Evolutionary conservation across 2,113 vertebrate species (phyloP).

Genomic region (Castor canadensis): DNA sequence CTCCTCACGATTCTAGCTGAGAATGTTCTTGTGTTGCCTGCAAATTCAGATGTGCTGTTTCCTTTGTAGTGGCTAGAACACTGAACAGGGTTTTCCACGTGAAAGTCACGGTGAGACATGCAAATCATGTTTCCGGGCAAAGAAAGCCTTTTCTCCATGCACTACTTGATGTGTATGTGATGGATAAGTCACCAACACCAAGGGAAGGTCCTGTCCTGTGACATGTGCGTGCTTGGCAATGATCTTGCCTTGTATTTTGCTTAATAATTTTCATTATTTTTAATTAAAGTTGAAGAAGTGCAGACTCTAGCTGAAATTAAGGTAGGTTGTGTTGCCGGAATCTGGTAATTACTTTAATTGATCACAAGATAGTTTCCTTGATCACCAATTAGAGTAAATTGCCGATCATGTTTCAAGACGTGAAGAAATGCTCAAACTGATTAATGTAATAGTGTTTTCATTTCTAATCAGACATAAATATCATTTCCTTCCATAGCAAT

Average conservation of each 20-base stretch:
- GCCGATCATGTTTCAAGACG: slow-evolving; percentile 96
- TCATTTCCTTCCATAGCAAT: slow-evolving; percentile 92
- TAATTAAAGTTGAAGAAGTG: slow-evolving; percentile 96
- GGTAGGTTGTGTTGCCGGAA: slow-evolving; percentile 98
- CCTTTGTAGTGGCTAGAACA: not conserved
- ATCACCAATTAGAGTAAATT: slow-evolving; percentile 97
- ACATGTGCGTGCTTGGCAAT: slow-evolving; percentile 85
- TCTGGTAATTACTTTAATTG: slow-evolving; percentile 99
- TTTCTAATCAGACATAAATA: slow-evolving; percentile 91
- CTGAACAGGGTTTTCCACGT: slow-evolving; percentile 30
- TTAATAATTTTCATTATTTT: slow-evolving; percentile 94
- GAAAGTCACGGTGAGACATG: not conserved
- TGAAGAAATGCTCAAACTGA: slow-evolving; percentile 89
- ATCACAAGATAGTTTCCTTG: slow-evolving; percentile 97
- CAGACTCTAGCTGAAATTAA: slow-evolving; percentile 94
- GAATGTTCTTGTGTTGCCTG: slow-evolving; percentile 35
- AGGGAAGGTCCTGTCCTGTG: slow-evolving; percentile 71
- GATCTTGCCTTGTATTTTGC: slow-evolving; percentile 88
- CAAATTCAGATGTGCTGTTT: slow-evolving; percentile 55
- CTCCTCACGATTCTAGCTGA: slow-evolving; percentile 14
- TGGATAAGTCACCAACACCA: slow-evolving; percentile 75
- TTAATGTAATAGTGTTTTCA: slow-evolving; percentile 88
- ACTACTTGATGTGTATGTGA: slow-evolving; percentile 73
- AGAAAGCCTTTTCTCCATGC: slow-evolving; percentile 55
- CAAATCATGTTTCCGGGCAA: slow-evolving; percentile 45